Evolutionary conservation across 1,140 invertebrate genomes (phyloP).

Genomic region (Diorhabda elongata): DNA sequence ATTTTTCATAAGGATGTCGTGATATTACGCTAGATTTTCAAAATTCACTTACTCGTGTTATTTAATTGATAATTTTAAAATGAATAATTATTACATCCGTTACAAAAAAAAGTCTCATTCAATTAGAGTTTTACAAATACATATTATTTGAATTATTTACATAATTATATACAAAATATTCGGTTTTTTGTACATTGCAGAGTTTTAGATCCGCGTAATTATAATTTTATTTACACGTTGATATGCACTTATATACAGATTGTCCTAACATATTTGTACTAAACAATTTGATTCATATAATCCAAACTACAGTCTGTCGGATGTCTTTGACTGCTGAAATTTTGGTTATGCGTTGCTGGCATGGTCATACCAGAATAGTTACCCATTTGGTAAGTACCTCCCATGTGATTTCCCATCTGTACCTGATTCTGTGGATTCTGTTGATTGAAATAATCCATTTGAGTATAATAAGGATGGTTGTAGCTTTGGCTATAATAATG

Average conservation of each 20-base stretch:
- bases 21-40: no score
- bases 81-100: no score
- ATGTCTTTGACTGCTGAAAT: slow-evolving; percentile 31
- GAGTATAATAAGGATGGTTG: slow-evolving; percentile 49
- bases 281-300: slow-evolving; percentile 32
- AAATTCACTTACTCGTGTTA: no score
- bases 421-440: slow-evolving; percentile 35
- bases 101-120: no score
- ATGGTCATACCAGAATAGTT: slow-evolving; percentile 29
- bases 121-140: no score
- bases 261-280: slow-evolving; percentile 3
- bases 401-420: slow-evolving; percentile 30
- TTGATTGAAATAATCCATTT: slow-evolving; percentile 62
- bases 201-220: not conserved
- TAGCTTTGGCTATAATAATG: slow-evolving; percentile 57
- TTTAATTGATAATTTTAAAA: no score
- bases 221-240: not conserved
- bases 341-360: slow-evolving; percentile 25
- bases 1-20: no score
- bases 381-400: slow-evolving; percentile 27
- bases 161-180: no score
- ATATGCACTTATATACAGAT: not conserved
- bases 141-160: no score
- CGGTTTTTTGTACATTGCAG: not conserved
- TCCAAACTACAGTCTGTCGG: slow-evolving; percentile 35